Evolutionary conservation across 1,140 invertebrate genomes (phyloP), one percentile per base, ranked within the genome.

Genomic region (Anastrepha ludens): DNA sequence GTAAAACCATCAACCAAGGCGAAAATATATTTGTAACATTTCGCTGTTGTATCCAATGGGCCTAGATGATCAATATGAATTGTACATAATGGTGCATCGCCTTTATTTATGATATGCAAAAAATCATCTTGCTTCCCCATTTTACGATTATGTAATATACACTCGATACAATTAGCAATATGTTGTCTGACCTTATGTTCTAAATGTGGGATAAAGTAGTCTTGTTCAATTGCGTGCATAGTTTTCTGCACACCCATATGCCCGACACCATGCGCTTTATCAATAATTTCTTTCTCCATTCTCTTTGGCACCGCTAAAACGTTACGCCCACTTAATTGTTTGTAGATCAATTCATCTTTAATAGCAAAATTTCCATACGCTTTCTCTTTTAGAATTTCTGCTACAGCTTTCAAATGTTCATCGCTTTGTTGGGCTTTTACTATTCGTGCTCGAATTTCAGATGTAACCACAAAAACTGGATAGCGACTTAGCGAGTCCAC

Each of bases 161-260:
- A 93, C 17, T 78, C 64, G 6, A 93, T 74, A 87, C 93, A 93
- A 59, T 90, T n/a, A n/a, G n/a, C n/a, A n/a, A n/a, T n/a, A n/a
- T n/a, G n/a, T n/a, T 90, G 88, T 87, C 91, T 88, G 3, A 93
- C 89, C 67, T 93, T 93, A 4, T 89, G 74, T 39, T 87, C 59
- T 60, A 94, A 13, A 2, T 93, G 91, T 4, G 90, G 85, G 59
- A 94, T 92, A 67, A 88, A 94, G 89, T 90, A 94, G 9, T 94
- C 91, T 89, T 90, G 89, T n/a, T 87, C 88, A 3, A 94, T 90
- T 3, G 90, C 44, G 50, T 92, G 91, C 88, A 91, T 89, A 1
- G 91, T 94, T 87, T 94, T 94, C 41, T 74, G 89, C 3, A 90
- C 88, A 8, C 88, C 89, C 90, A 94, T 93, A 91, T 94, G 92